Evolutionary conservation across 2,797 vertebrate species (phyloP).

Genomic region (Myripristis murdjan): DNA sequence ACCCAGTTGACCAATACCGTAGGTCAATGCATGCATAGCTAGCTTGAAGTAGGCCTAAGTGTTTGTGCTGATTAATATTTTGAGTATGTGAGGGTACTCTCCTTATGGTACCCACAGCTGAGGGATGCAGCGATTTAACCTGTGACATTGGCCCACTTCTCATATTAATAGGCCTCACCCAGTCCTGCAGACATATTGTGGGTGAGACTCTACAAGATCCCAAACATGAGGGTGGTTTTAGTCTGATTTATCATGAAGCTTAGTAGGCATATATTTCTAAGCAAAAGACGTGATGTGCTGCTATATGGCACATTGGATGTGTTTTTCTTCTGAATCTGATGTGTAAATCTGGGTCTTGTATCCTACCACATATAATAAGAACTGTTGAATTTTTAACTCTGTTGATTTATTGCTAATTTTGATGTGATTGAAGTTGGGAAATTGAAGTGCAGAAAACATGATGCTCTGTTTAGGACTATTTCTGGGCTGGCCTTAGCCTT

Average conservation of each 20-base stretch:
- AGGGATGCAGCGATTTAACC: not conserved
- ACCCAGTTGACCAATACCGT: not conserved
- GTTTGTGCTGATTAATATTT: not conserved
- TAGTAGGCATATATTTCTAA: too few relatives aligned
- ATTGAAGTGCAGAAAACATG: too few relatives aligned
- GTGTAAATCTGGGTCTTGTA: too few relatives aligned
- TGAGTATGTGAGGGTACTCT: not conserved
- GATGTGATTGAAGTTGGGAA: not conserved
- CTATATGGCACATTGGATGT: too few relatives aligned
- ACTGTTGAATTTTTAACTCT: not conserved
- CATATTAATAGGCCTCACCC: slow-evolving; percentile 10
- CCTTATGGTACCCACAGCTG: not conserved
- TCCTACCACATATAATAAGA: too few relatives aligned
- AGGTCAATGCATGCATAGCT: not conserved
- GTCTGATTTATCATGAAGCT: too few relatives aligned
- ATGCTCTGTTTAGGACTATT: too few relatives aligned
- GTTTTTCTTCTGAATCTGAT: too few relatives aligned
- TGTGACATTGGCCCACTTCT: not conserved
- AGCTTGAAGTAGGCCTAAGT: not conserved
- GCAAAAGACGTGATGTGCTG: too few relatives aligned
- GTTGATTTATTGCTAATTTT: not conserved
- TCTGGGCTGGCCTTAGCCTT: too few relatives aligned
- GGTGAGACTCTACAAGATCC: not conserved
- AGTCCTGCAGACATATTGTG: not conserved
- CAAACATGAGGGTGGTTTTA: not conserved